These are phyloP conservation scores for Diuraphis noxia DNA, from an alignment of 1,140 invertebrate genomes.

Conservation along the genomic window DNA sequence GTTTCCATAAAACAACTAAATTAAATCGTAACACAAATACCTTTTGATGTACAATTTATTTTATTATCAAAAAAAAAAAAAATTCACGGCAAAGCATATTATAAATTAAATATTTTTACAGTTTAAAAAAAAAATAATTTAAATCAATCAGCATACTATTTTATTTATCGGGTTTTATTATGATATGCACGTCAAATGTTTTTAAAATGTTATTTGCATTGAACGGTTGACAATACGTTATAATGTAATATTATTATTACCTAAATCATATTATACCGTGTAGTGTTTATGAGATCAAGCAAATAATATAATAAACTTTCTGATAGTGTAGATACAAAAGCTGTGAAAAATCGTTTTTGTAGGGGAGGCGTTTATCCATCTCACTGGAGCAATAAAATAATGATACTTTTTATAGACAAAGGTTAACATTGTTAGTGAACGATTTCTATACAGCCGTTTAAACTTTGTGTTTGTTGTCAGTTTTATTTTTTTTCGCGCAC, in stretches of 20 bases:
- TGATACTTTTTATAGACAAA: not conserved
- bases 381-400: slow-evolving; percentile 30
- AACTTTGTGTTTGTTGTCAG: slow-evolving; percentile 18
- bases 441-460: not conserved
- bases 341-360: not conserved
- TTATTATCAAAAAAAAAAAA: not conserved
- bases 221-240: not conserved
- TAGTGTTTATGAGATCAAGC: not conserved
- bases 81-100: not conserved
- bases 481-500: not conserved
- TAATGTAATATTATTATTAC: not conserved
- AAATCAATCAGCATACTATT: too few relatives aligned
- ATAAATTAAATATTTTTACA: not conserved
- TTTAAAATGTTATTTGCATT: not conserved
- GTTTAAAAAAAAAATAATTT: too few relatives aligned
- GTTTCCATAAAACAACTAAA: not conserved
- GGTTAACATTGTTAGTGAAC: not conserved
- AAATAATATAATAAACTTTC: not conserved
- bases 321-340: not conserved
- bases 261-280: not conserved
- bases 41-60: not conserved
- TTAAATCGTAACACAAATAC: not conserved
- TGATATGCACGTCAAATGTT: not conserved
- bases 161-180: not conserved
- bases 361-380: not conserved